These are phyloP conservation scores for Temnothorax nylanderi DNA, from an alignment of 1,140 invertebrate genomes.

Conservation along the genomic window DNA sequence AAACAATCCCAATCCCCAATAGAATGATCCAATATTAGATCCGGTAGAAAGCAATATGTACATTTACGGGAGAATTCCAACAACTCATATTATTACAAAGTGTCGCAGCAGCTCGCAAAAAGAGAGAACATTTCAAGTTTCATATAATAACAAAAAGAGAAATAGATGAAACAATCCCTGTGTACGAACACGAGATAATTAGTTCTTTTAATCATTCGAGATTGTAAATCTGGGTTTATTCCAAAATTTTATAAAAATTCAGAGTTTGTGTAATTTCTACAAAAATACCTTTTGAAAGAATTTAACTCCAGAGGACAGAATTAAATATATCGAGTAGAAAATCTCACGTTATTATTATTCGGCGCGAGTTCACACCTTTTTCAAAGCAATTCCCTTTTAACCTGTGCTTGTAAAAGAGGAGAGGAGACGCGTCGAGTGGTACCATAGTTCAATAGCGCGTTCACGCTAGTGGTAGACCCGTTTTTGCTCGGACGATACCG, in stretches of 20 bases:
- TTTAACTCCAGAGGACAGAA: not conserved
- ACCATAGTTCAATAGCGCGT: slow-evolving; percentile 1
- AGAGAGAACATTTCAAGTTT: not conserved
- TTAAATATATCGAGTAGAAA: not conserved
- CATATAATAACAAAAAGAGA: not conserved
- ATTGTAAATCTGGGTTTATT: not conserved
- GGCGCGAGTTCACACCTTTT: not conserved
- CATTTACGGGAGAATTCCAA: not conserved
- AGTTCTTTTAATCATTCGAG: not conserved
- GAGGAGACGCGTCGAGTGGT: not conserved
- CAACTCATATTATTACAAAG: not conserved
- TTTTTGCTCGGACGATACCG: slow-evolving; percentile 57
- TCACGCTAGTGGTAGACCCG: slow-evolving; percentile 30
- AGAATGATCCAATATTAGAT: not conserved
- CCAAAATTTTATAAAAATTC: not conserved
- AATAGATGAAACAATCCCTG: not conserved
- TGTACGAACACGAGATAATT: not conserved
- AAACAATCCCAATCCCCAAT: not conserved
- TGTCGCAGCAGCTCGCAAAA: not conserved
- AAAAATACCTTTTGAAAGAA: not conserved
- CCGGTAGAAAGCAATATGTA: not conserved
- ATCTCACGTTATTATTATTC: not conserved
- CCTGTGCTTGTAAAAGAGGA: not conserved
- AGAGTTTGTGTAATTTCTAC: not conserved
- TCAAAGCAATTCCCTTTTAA: not conserved